Base-by-base conservation (phyloP, 2,797 vertebrate species). In the Sebastolobus altivelis region DNA sequence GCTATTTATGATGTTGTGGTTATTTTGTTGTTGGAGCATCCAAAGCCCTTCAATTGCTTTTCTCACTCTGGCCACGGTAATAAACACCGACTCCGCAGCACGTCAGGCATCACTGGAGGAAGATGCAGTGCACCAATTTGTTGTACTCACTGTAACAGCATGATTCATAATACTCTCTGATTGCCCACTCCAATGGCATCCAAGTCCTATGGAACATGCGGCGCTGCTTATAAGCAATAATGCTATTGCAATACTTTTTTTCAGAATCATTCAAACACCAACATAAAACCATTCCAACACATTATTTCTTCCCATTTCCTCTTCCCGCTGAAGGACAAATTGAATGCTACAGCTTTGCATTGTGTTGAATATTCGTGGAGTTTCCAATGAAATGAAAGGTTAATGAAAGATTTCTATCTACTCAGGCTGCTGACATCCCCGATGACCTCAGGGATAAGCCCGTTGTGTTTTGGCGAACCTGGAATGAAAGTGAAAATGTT, bases 371-470 rank as follows among this genome's bases (percentile, higher is more conserved):
- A 81, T 88, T 81, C 12, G 66, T 52, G 43, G 76, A 65, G 63
- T 56, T 4, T 77, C 40, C 31, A 14, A 72, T 52, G 71, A 84
- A 87, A 89, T 67, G 59, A 88, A 90, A 89, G 71, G 84, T 90
- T 93, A 88, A 92, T 91, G 78, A 89, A 90, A 90, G 84, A 90
- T 91, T 81, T 80, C 38, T 81, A 90, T 94, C 91, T 69, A 3
- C 40, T 37, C 62, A 84, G 72, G 77, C 79, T 81, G 60, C 80
- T 88, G 91, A 91, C 90, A 76, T 87, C 35, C 25, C 54, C 0
- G 85, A 90, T 93, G 84, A 77, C 89, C 88, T 89, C 68, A 8
- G 37, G 33, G 89, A 94, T 92, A 86, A 86, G 82, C 25, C 33
- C 59, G 27, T 8, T 59, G 80, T 71, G 72, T 77, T 79, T 83